phyloP scores from a whole-genome alignment of 2,888 invertebrate species.

The Elysia crispata region DNA sequence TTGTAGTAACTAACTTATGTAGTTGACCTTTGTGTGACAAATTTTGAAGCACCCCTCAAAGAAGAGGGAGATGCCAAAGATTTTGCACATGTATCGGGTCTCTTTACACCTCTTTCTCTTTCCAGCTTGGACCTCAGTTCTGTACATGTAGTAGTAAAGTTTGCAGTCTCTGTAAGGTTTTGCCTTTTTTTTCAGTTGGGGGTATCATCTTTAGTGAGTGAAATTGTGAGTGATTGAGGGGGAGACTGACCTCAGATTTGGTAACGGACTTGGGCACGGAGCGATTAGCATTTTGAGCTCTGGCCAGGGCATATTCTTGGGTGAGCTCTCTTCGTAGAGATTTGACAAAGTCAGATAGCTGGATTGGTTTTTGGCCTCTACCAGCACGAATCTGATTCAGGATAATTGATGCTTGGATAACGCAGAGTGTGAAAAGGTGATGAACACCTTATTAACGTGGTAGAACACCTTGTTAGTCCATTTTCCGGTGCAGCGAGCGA shows the following conservation, averaged over 20 bases:
- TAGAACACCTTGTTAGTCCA: neutral
- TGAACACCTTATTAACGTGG: too few species aligned
- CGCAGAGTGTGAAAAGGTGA: neutral
- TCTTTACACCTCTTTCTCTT: neutral
- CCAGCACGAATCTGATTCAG: neutral
- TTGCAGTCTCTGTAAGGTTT: neutral
- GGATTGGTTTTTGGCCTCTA: neutral
- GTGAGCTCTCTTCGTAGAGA: neutral
- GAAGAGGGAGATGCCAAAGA: neutral
- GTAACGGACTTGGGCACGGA: neutral
- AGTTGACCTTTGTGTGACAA: too few species aligned
- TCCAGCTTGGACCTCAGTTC: neutral
- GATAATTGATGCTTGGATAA: conserved; percentile 1
- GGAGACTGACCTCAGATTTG: conserved; percentile 6
- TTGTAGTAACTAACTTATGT: too few species aligned
- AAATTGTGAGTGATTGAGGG: neutral
- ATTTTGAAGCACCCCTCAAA: too few species aligned
- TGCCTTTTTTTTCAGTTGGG: neutral
- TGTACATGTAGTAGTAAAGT: neutral
- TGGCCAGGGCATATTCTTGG: neutral
- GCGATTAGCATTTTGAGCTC: neutral
- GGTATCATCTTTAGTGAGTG: neutral
- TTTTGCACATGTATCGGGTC: neutral
- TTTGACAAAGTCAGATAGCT: neutral
- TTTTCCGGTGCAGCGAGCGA: neutral